Evolutionary conservation across 2,113 vertebrate genomes (phyloP), one percentile per base, ranked within the genome.

Genomic region (Gasterosteus aculeatus): DNA sequence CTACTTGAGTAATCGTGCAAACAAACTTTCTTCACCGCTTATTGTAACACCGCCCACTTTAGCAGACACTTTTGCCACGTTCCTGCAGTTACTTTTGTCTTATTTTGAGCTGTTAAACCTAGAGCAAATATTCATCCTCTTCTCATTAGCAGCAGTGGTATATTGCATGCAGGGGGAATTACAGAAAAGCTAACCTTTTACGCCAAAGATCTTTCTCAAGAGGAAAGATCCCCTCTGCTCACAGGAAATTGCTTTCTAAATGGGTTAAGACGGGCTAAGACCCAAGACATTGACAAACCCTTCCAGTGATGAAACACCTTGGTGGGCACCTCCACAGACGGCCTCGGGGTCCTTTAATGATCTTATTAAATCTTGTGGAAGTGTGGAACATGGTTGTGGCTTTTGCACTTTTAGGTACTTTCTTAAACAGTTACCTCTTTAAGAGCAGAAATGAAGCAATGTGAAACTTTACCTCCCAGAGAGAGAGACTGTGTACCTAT

Each of bases 211-310:
- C 84, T 88, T 87, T 78, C 88, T 88, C 66, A 77, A 84, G 87
- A 89, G 85, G 81, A 83, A 79, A 89, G 86, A 88, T 91, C 83
- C 86, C 70, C 68, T 78, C 75, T 83, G 69, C 85, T 91, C 80
- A 78, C 77, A 90, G 89, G 90, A 93, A 93, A 92, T 92, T 90
- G 86, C 88, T 86, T 91, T 91, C 79, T 85, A 89, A 88, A 90
- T 91, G 90, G 91, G 91, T 91, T 94, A 93, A 93, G 88, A 91
- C 86, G 80, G 84, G 88, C 90, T 90, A 89, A 92, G 88, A 90
- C 88, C 89, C 78, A 82, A 88, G 88, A 91, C 91, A 91, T 84
- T 84, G 84, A 87, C 87, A 92, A 88, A 92, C 88, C 90, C 83
- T 84, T 83, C 76, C 83, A 80, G 83, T 87, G 84, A 90, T 87